Evolutionary conservation across 2,888 invertebrate species (phyloP), one percentile per base, ranked within the genome.

Genomic region (Chrysolina haemoptera): DNA sequence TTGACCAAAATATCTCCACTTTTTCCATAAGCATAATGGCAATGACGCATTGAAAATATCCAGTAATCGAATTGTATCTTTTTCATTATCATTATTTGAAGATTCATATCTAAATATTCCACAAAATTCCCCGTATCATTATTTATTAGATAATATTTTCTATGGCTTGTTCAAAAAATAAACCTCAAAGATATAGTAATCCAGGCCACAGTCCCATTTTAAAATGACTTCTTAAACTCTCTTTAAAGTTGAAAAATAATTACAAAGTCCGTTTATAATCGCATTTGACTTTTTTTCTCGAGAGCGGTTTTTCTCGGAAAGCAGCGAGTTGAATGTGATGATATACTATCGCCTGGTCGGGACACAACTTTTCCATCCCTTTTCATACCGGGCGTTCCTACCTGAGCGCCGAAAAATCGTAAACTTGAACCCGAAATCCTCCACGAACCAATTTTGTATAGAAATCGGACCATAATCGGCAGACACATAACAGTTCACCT

Each of bases 341-440:
- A 76, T 68, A 70, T 68, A 76, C 73, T 71, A 73, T 68, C 73
- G 73, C 76, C 76, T 41, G 6, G 71, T 22, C 53, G 70, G 22
- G 53, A 53, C 27, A 55, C 62, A 76, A 73, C 65, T 76, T 76
- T 73, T 53, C 35, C n/a, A n/a, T n/a, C n/a, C n/a, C n/a, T n/a
- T n/a, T n/a, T n/a, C 71, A 46, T 27, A 27, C 62, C 18, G n/a
- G n/a, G n/a, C n/a, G 5, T 68, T 67, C 41, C 74, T 68, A 50
- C 62, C 53, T 64, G 10, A 50, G 18, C n/a, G 67, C 48, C 71
- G 71, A 67, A 66, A 74, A n/a, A n/a, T n/a, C n/a, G n/a, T n/a
- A n/a, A n/a, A n/a, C n/a, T n/a, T n/a, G n/a, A n/a, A n/a, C n/a
- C n/a, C n/a, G n/a, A n/a, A n/a, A n/a, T n/a, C n/a, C n/a, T n/a